A percentile compares a stretch with the other conserved stretches of the same genome.
Evolutionary conservation across 2,797 vertebrate species (phyloP).

Genomic region (Crocidura indochinensis): DNA sequence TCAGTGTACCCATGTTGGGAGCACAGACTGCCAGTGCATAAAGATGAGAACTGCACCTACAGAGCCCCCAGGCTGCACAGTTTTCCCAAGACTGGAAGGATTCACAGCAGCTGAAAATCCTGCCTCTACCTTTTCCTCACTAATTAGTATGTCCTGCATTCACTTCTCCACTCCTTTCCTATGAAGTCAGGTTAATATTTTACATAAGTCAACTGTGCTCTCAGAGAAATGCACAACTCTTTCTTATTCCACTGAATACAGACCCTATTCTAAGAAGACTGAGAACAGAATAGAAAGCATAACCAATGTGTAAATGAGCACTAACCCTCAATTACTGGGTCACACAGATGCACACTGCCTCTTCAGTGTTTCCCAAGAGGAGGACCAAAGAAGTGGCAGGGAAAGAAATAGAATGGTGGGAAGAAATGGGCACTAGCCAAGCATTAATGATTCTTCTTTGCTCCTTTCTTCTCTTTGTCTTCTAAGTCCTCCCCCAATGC

Average conservation of each 20-base stretch:
- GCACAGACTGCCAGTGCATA: constrained; percentile 60
- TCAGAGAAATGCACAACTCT: constrained; percentile 42
- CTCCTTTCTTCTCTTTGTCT: neutral
- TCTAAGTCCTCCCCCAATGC: neutral
- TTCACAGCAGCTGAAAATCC: constrained; percentile 62
- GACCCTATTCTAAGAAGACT: neutral
- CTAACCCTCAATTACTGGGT: neutral
- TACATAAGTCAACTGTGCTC: constrained; percentile 35
- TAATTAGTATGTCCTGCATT: constrained; percentile 56
- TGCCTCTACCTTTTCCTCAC: constrained; percentile 44
- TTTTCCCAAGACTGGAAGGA: constrained; percentile 62
- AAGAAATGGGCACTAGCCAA: neutral
- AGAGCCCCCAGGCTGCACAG: constrained; percentile 18
- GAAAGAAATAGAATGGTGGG: neutral
- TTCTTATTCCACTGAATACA: constrained; percentile 43
- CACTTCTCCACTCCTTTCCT: constrained; percentile 70
- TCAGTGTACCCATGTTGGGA: constrained; percentile 56
- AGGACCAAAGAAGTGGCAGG: neutral
- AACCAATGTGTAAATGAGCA: neutral
- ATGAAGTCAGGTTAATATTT: constrained; percentile 63
- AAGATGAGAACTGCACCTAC: constrained; percentile 68
- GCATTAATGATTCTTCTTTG: neutral
- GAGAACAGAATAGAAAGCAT: constrained; percentile 47
- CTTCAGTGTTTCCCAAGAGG: neutral
- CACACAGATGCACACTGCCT: neutral